phyloP scores from a whole-genome alignment of 2,888 invertebrate genomes.

The Creontiades dilutus region DNA sequence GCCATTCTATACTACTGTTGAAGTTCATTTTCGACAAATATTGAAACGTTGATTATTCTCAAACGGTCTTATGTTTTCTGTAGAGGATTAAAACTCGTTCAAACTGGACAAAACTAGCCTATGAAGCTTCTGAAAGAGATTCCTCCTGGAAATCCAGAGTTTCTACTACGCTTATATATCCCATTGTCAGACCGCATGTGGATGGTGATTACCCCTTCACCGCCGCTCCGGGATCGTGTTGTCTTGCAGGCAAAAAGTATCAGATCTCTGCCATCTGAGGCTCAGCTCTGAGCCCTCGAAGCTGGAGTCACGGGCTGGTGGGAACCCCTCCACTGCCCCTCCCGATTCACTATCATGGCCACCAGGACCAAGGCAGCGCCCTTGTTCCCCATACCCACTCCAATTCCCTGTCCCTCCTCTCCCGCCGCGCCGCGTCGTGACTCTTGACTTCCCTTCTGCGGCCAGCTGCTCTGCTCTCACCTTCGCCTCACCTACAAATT shows the following conservation, averaged over 20 bases:
- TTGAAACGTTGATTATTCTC: too few species aligned
- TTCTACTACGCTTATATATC: too few species aligned
- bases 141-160: too few species aligned
- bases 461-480: conserved; percentile 53
- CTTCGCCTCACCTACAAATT: conserved; percentile 37
- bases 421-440: background rate
- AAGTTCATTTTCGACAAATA: too few species aligned
- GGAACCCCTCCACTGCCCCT: conserved; percentile 6
- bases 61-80: too few species aligned
- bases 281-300: background rate
- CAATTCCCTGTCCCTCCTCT: conserved; percentile 53
- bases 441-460: background rate
- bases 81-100: too few species aligned
- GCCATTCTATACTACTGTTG: too few species aligned
- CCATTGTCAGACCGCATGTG: too few species aligned
- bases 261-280: background rate
- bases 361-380: conserved; percentile 64
- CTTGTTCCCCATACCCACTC: conserved; percentile 64
- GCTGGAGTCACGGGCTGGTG: conserved; percentile 24
- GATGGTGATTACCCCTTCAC: background rate
- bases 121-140: too few species aligned
- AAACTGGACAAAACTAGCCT: too few species aligned
- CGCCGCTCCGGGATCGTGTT: background rate
- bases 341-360: conserved; percentile 60
- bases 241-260: background rate